Conservation (phyloP, 2,888 invertebrate genomes). For the Tillus elongatus region DNA sequence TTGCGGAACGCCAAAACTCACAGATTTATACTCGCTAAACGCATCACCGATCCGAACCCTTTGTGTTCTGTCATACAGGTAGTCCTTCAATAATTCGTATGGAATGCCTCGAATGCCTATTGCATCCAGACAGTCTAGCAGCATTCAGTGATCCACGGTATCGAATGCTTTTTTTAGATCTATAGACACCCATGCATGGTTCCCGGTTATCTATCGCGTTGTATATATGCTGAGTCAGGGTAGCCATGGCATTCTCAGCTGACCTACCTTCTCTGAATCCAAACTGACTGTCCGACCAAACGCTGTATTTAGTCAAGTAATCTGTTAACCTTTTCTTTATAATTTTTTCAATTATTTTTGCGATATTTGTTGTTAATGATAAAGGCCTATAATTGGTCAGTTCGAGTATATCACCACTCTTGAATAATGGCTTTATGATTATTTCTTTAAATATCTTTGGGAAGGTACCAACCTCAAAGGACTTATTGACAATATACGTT, state of each 20-base stretch:
- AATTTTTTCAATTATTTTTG: neutral
- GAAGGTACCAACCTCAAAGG: neutral
- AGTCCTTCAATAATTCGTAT: too few relatives aligned
- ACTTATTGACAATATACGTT: neutral
- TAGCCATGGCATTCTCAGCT: neutral
- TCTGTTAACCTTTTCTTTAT: neutral
- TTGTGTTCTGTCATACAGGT: too few relatives aligned
- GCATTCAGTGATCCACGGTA: too few relatives aligned
- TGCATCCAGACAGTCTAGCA: too few relatives aligned
- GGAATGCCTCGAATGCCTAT: too few relatives aligned
- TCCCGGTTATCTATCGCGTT: conserved; percentile 1
- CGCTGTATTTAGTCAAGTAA: neutral
- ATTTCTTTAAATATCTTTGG: neutral
- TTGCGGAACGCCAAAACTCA: too few relatives aligned
- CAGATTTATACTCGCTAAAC: too few relatives aligned
- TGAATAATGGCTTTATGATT: neutral
- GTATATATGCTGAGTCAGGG: neutral
- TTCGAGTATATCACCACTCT: neutral
- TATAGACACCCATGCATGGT: neutral
- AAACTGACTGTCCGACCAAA: neutral
- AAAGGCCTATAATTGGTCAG: neutral
- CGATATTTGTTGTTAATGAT: neutral
- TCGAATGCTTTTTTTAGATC: neutral
- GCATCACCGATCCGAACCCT: too few relatives aligned
- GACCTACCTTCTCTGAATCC: neutral